Conservation (phyloP, 2,888 invertebrate species). For the Leucophora obtusa region DNA sequence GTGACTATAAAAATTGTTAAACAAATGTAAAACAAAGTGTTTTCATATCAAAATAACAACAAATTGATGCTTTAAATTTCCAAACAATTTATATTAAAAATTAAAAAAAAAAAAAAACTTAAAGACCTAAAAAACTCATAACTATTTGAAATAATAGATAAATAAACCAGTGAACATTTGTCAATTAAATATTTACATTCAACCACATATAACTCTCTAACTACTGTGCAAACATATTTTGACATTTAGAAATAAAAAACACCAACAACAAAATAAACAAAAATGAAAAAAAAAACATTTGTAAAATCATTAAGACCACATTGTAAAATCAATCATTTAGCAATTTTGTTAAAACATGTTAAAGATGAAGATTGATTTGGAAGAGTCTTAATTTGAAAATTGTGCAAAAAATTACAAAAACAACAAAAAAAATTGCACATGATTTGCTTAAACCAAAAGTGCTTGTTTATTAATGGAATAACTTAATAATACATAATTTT, state of each 20-base stretch:
- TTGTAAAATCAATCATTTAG: conserved; percentile 53
- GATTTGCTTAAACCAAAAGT: conserved; percentile 12
- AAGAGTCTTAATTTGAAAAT: conserved; percentile 42
- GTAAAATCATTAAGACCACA: conserved; percentile 47
- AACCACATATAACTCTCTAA: conserved; percentile 5
- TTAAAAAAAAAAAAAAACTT: too few relatives aligned
- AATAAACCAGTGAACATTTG: conserved; percentile 1
- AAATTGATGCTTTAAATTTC: conserved; percentile 63
- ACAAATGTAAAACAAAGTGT: conserved; percentile 19
- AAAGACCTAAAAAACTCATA: not conserved
- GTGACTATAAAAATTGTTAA: conserved; percentile 36
- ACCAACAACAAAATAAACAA: conserved; percentile 15
- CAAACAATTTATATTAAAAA: not conserved
- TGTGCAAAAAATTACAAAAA: conserved; percentile 16
- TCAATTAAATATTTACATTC: conserved; percentile 35
- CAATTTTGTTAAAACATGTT: conserved; percentile 47
- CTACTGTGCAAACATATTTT: conserved; percentile 57
- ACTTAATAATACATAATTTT: not conserved
- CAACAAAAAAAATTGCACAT: not conserved
- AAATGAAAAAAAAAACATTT: conserved; percentile 31
- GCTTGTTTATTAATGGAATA: not conserved
- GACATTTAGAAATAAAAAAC: conserved; percentile 48
- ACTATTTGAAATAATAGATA: not conserved
- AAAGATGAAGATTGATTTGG: conserved; percentile 18
- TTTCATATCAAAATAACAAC: conserved; percentile 8